Evolutionary conservation across 2,888 invertebrate genomes (phyloP).

Genomic region (Drosophila histrio): DNA sequence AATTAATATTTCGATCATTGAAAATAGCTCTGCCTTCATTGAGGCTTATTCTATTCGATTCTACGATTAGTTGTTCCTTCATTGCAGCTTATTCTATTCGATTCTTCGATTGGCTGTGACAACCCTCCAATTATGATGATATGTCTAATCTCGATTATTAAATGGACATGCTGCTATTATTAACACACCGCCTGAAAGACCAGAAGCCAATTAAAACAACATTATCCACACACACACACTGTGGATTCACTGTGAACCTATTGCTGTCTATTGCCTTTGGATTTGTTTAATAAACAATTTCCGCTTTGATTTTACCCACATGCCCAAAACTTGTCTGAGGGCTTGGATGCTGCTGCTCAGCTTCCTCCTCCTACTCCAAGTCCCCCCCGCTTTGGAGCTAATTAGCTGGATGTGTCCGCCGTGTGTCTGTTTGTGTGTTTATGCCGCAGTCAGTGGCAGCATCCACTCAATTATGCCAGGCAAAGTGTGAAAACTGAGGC

Average conservation of each 20-base stretch:
- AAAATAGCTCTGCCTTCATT: not conserved
- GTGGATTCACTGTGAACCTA: constrained; percentile 2
- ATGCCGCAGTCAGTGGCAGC: constrained; percentile 9
- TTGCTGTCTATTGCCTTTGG: constrained; percentile 31
- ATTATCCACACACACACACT: constrained; percentile 49
- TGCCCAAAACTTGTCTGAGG: constrained; percentile 33
- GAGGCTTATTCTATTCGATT: constrained; percentile 1
- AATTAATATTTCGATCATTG: not conserved
- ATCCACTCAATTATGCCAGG: constrained; percentile 57
- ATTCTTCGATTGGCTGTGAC: not conserved
- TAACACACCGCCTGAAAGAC: constrained; percentile 37
- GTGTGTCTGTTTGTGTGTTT: constrained; percentile 3
- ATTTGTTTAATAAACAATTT: constrained; percentile 78
- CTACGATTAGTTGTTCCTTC: not conserved
- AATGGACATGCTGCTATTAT: constrained; percentile 30
- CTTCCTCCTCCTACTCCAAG: not conserved
- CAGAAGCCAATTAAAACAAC: constrained; percentile 66
- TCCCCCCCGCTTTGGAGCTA: constrained; percentile 24
- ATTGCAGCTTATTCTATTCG: constrained; percentile 5
- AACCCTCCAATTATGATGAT: constrained; percentile 25
- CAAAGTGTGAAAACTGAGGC: constrained; percentile 61
- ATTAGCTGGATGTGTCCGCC: constrained; percentile 44
- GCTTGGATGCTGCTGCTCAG: constrained; percentile 26
- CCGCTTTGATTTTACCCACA: constrained; percentile 65
- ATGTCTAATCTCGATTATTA: constrained; percentile 34